Base-by-base conservation (phyloP, 1,140 invertebrate species). In the Ctenoplectra terminalis region DNA sequence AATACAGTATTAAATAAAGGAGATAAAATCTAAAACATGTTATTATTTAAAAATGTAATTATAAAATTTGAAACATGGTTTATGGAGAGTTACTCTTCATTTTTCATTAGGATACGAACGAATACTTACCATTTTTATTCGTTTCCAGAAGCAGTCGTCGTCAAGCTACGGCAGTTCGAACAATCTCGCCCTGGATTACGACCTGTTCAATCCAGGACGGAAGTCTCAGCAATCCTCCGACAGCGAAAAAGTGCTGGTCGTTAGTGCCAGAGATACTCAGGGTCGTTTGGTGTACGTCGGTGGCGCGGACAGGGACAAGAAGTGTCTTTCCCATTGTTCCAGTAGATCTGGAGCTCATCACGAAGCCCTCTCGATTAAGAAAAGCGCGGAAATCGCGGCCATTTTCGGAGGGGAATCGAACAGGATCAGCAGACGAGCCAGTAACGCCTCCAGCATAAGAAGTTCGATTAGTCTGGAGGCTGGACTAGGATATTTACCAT, bases 361-460 rank as follows among this genome's bases (percentile, higher is more conserved):
- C 58, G 96, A 97, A 88, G 96, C 97, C 0, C 93, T 98, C 0
- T 97, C 97, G 40, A 97, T 97, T 13, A 98, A 98, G 91, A 98
- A 98, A 91, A 96, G 96, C 17, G 97, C 97, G 0, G 97, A 98
- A 92, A 98, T 98, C 82, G 97, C 97, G 0, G 97, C 97, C 0
- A 93, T 98, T 7, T 98, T 98, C 90, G 96, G 91, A 0, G 87
- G 85, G 1, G 84, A 88, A 23, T 85, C 85, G 23, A 87, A 78
- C 43, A 88, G 90, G 50, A 82, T 88, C 4, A 91, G 91, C 31
- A 90, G 92, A 71, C 84, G 92, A 66, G 77, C 87, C 17, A 91
- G 92, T 63, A 93, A 92, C 60, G 89, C 90, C 2, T 93, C 93
- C 7, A 94, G 93, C 83, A 82, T 92, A 48, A 89, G 86, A 43